These are phyloP conservation scores for Thamnophis sirtalis DNA, from an alignment of 2,113 vertebrate species.

Conservation along the genomic window DNA sequence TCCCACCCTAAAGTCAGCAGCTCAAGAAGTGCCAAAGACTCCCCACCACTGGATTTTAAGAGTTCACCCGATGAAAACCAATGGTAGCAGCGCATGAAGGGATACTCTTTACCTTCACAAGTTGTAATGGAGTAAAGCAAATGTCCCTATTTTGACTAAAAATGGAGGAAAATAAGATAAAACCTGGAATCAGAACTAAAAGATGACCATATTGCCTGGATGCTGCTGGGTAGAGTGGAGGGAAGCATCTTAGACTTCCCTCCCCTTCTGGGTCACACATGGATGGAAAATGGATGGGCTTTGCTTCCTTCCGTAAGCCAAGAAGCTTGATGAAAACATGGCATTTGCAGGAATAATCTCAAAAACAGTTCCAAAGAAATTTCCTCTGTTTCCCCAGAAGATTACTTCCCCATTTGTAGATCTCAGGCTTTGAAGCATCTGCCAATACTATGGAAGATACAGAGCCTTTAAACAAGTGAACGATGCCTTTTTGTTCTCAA, in stretches of 20 bases:
- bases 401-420: background rate
- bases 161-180: background rate
- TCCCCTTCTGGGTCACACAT: background rate
- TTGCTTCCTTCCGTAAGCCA: background rate
- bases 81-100: background rate
- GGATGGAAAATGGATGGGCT: background rate
- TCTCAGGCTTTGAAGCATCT: background rate
- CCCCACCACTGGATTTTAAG: background rate
- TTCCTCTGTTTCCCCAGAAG: background rate
- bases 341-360: background rate
- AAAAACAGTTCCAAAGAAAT: background rate
- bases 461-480: background rate
- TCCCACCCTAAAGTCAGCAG: background rate
- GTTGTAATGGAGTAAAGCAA: background rate
- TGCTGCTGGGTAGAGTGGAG: background rate
- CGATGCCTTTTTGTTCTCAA: background rate
- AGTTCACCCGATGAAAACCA: background rate
- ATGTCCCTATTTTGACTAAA: background rate
- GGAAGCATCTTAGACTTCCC: background rate
- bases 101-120: background rate
- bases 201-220: background rate
- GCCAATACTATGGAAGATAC: background rate
- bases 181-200: background rate
- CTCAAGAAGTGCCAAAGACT: background rate
- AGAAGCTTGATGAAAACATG: background rate